Evolutionary conservation across 2,797 vertebrate species (phyloP).

Genomic region (Diplodus puntazzo): DNA sequence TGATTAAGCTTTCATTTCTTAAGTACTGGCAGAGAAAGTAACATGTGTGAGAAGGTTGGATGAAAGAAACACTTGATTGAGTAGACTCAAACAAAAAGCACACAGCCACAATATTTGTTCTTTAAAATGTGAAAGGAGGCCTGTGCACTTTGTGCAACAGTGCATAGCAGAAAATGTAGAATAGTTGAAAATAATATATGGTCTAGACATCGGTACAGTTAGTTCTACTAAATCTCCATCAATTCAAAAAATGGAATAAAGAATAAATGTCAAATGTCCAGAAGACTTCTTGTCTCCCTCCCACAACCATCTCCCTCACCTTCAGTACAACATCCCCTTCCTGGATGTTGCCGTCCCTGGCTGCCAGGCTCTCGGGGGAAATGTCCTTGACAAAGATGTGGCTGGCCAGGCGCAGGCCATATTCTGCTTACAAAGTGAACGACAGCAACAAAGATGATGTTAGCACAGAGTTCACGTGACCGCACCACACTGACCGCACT

Average conservation of each 20-base stretch:
- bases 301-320: conserved; percentile 81
- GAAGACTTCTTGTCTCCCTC: not conserved
- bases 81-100: conserved; percentile 9
- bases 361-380: conserved; percentile 98
- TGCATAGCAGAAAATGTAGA: conserved; percentile 4
- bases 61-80: not conserved
- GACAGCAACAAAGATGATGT: conserved; percentile 83
- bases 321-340: conserved; percentile 99
- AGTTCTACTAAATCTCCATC: not conserved
- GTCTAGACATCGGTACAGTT: not conserved
- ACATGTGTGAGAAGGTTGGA: not conserved
- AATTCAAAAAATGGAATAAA: conserved; percentile 15
- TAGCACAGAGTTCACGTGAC: conserved; percentile 76
- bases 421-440: conserved; percentile 92
- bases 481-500: conserved; percentile 38
- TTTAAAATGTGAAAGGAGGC: conserved; percentile 9
- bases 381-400: conserved; percentile 99
- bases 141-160: conserved; percentile 2
- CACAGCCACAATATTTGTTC: conserved; percentile 1
- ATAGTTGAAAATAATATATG: not conserved
- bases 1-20: conserved; percentile 1
- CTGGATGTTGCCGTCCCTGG: conserved; percentile 98
- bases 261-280: conserved; percentile 13
- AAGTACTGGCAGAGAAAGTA: not conserved
- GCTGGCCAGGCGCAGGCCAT: conserved; percentile 98